Base-by-base conservation (phyloP, 2,113 vertebrate species). In the Cynocephalus volans region DNA sequence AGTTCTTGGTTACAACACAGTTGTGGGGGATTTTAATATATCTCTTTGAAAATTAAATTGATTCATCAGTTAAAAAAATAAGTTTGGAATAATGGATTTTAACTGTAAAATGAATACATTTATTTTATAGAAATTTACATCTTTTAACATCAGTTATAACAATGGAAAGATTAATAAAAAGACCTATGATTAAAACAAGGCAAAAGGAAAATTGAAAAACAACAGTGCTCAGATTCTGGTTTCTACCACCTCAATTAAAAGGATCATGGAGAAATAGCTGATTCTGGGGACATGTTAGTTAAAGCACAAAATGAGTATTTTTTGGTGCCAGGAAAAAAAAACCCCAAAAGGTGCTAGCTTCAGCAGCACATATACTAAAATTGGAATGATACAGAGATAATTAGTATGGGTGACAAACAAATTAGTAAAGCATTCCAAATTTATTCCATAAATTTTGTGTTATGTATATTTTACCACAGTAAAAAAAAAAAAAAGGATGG, bases 61-160 rank as follows among this genome's bases (percentile, higher is more conserved):
- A 21, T 45, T 65, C 79, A 73, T 81, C 26, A 86, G 18, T 76
- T 69, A 70, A 80, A 86, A 36, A 60, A 28, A 17, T 62, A 11
- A 50, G 13, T 75, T 67, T 96, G 21, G 60, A 87, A 88, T 90
- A 60, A 82, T 70, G n/a, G 14, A 84, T 90, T 93, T 82, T 87
- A 90, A 87, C 33, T 90, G 5, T 80, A 75, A 72, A 84, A 75
- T 52, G 24, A 95, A 50, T 88, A 88, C 10, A 69, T 93, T 79
- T 65, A 83, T 86, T 60, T 93, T 56, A 41, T 15, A 60, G 67
- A 88, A 69, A 45, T 73, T 54, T 73, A 65, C 0, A 17, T 93
- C 41, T 93, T 93, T 87, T 82, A 24, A 52, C 26, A 54, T 92
- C 52, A 76, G 21, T 93, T 88, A 24, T 6, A 93, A 10, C 45